These are phyloP conservation scores for Pseudomugil gertrudae DNA, from an alignment of 2,797 vertebrate species.

Conservation along the genomic window DNA sequence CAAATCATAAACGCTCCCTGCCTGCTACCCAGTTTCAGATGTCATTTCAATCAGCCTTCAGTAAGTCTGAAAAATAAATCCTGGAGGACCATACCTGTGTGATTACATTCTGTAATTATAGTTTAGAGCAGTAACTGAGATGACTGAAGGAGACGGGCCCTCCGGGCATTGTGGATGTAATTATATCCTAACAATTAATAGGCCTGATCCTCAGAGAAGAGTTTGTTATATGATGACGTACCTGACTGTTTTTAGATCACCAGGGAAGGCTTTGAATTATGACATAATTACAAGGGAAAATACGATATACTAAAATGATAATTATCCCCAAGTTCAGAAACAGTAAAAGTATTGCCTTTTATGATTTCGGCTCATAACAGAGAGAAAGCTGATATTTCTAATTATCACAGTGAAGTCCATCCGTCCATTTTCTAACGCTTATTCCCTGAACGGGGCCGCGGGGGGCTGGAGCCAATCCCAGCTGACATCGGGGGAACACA, in stretches of 20 bases:
- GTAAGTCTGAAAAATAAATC: constrained; percentile 72
- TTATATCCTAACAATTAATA: constrained; percentile 79
- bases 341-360: constrained; percentile 63
- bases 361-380: constrained; percentile 54
- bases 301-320: constrained; percentile 70
- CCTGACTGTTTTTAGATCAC: constrained; percentile 62
- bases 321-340: constrained; percentile 67
- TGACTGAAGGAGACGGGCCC: constrained; percentile 69
- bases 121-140: constrained; percentile 67
- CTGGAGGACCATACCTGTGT: constrained; percentile 77
- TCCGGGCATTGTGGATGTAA: constrained; percentile 73
- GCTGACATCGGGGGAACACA: no score
- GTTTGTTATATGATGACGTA: constrained; percentile 68
- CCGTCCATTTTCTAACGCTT: no score
- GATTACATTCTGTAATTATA: constrained; percentile 78
- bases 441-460: no score
- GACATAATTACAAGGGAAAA: constrained; percentile 79
- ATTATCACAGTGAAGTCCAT: constrained; percentile 26
- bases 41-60: constrained; percentile 69
- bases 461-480: no score
- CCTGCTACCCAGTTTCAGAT: constrained; percentile 61
- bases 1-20: constrained; percentile 69
- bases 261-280: constrained; percentile 74
- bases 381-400: constrained; percentile 49
- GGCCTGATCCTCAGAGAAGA: constrained; percentile 63